These are phyloP conservation scores for Drosophila meridionalis DNA, from an alignment of 2,888 invertebrate species.

Conservation along the genomic window DNA sequence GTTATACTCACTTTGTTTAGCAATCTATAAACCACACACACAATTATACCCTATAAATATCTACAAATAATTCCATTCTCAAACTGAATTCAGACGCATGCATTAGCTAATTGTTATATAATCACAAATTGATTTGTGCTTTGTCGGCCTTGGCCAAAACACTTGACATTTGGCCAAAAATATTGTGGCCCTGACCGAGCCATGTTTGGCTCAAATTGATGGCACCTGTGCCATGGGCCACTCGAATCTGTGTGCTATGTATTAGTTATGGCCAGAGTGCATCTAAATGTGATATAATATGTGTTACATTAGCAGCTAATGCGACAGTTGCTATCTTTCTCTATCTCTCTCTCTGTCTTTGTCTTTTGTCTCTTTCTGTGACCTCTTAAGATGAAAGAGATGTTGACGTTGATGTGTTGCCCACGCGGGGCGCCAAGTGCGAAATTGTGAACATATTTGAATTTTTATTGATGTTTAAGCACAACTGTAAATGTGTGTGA, in stretches of 20 bases:
- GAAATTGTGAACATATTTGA: slow-evolving; percentile 72
- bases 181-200: slow-evolving; percentile 44
- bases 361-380: slow-evolving; percentile 10
- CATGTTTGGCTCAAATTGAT: slow-evolving; percentile 47
- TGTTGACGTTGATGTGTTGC: slow-evolving; percentile 39
- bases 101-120: neutral
- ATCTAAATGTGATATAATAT: slow-evolving; percentile 22
- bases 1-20: neutral
- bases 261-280: slow-evolving; percentile 11
- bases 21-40: neutral
- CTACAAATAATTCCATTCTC: neutral
- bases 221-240: slow-evolving; percentile 26
- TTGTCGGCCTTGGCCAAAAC: slow-evolving; percentile 40
- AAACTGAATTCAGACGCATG: neutral
- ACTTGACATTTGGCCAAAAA: slow-evolving; percentile 63
- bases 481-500: slow-evolving; percentile 14
- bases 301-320: slow-evolving; percentile 40
- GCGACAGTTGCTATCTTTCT: neutral
- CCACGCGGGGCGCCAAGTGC: slow-evolving; percentile 66
- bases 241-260: slow-evolving; percentile 25
- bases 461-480: slow-evolving; percentile 68
- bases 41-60: neutral
- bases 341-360: slow-evolving; percentile 4
- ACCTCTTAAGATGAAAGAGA: slow-evolving; percentile 53
- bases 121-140: neutral